These are phyloP conservation scores for Antechinus flavipes DNA, from an alignment of 2,113 vertebrate species.

Conservation along the genomic window DNA sequence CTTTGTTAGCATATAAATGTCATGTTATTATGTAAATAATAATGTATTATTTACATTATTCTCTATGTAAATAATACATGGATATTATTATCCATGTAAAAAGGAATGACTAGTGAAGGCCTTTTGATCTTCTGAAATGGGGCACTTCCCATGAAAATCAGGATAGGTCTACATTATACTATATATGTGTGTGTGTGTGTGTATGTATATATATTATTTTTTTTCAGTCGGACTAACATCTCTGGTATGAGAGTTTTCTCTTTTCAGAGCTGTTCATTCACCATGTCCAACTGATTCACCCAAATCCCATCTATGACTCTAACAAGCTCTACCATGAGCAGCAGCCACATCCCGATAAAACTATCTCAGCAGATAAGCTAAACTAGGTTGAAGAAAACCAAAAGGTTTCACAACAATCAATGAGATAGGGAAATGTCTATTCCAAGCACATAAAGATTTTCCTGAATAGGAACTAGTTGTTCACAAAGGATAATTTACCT, in stretches of 20 bases:
- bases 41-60: too few species aligned
- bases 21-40: too few species aligned
- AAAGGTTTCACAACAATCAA: too few species aligned
- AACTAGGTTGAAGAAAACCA: not conserved
- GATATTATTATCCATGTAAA: not conserved
- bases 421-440: too few species aligned
- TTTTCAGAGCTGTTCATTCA: not conserved
- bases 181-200: not conserved
- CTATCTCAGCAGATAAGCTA: not conserved
- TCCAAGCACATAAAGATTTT: too few species aligned
- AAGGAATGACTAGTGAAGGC: not conserved
- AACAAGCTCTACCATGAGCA: not conserved
- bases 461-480: too few species aligned
- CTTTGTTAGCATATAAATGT: not conserved
- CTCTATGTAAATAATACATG: too few species aligned
- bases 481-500: too few species aligned
- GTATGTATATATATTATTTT: not conserved
- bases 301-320: not conserved
- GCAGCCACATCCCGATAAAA: not conserved
- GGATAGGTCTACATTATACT: not conserved
- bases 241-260: too few species aligned
- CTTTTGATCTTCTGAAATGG: not conserved
- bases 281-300: not conserved
- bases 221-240: not conserved
- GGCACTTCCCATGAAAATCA: not conserved